Percentiles rank a stretch among this genome's conserved stretches.
phyloP scores from a whole-genome alignment of 2,888 invertebrate genomes.

The Phortica okadai region DNA sequence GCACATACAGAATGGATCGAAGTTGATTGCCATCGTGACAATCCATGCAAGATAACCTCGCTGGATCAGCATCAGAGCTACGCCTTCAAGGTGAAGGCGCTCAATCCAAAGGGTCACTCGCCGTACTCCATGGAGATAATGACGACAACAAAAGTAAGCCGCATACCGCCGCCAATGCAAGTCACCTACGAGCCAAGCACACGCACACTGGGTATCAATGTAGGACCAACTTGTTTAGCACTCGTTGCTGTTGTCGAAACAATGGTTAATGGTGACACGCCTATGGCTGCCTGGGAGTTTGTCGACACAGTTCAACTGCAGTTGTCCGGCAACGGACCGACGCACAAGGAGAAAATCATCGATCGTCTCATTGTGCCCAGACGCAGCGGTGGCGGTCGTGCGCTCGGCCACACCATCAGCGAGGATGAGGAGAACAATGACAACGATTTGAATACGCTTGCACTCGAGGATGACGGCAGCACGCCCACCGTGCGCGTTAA shows the following conservation, averaged over 20 bases:
- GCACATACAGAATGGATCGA: slow-evolving; percentile 86
- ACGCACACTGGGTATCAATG: slow-evolving; percentile 86
- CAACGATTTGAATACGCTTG: slow-evolving; percentile 78
- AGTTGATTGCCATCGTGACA: slow-evolving; percentile 88
- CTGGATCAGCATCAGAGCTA: slow-evolving; percentile 92
- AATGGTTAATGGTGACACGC: slow-evolving; percentile 79
- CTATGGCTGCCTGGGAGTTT: slow-evolving; percentile 82
- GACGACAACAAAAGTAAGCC: slow-evolving; percentile 89
- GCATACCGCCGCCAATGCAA: slow-evolving; percentile 87
- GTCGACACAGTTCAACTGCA: slow-evolving; percentile 84
- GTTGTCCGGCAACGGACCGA: slow-evolving; percentile 83
- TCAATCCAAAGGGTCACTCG: slow-evolving; percentile 91
- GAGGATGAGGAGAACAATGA: slow-evolving; percentile 77
- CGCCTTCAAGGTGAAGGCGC: slow-evolving; percentile 91
- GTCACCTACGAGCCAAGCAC: slow-evolving; percentile 90
- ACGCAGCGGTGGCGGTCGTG: slow-evolving; percentile 77
- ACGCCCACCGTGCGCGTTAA: slow-evolving; percentile 85
- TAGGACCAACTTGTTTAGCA: slow-evolving; percentile 87
- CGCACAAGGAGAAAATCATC: slow-evolving; percentile 84
- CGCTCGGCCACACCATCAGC: slow-evolving; percentile 75
- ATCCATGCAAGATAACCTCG: slow-evolving; percentile 91
- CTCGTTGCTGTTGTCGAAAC: slow-evolving; percentile 87
- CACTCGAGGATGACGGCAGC: slow-evolving; percentile 79
- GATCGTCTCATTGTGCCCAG: slow-evolving; percentile 79
- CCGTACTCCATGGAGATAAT: slow-evolving; percentile 90